Conservation (phyloP, 2,888 invertebrate genomes). For the Stegana nigrithorax region DNA sequence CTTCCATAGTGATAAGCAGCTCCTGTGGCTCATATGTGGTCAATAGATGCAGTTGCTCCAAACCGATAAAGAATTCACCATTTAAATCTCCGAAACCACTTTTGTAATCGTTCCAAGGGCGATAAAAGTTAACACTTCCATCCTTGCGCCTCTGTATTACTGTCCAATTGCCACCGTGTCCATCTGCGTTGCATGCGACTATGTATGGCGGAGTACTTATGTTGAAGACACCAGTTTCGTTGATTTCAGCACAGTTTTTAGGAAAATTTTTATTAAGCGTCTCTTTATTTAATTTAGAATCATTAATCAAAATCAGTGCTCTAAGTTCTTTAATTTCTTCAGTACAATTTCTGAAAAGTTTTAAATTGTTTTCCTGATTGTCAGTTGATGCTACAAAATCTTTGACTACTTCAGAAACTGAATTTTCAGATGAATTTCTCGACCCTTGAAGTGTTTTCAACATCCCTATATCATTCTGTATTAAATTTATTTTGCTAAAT, state of each 20-base stretch:
- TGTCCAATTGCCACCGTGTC: constrained; percentile 76
- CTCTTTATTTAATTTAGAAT: too few relatives aligned
- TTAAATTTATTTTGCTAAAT: too few relatives aligned
- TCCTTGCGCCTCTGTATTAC: constrained; percentile 76
- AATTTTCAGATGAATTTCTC: too few relatives aligned
- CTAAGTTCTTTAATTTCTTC: too few relatives aligned
- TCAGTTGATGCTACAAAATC: too few relatives aligned
- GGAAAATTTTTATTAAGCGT: too few relatives aligned
- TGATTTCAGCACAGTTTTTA: background rate
- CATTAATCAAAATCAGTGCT: too few relatives aligned
- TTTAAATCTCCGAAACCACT: constrained; percentile 77
- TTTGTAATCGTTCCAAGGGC: constrained; percentile 75
- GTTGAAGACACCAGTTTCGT: constrained; percentile 7
- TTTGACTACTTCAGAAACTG: too few relatives aligned
- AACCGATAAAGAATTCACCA: constrained; percentile 77
- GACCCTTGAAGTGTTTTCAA: too few relatives aligned
- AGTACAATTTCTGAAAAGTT: too few relatives aligned
- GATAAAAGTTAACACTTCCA: constrained; percentile 75
- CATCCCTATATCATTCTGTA: too few relatives aligned
- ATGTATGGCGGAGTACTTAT: constrained; percentile 70
- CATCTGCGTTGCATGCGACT: constrained; percentile 69
- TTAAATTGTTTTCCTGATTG: too few relatives aligned
- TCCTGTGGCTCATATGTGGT: constrained; percentile 67
- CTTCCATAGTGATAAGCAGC: constrained; percentile 74
- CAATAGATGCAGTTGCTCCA: constrained; percentile 73